Evolutionary conservation across 37 sponge, comb jelly and placozoan genomes (phyloP), one percentile per base, ranked within the genome.

Genomic region (Eunapius fragilis): DNA sequence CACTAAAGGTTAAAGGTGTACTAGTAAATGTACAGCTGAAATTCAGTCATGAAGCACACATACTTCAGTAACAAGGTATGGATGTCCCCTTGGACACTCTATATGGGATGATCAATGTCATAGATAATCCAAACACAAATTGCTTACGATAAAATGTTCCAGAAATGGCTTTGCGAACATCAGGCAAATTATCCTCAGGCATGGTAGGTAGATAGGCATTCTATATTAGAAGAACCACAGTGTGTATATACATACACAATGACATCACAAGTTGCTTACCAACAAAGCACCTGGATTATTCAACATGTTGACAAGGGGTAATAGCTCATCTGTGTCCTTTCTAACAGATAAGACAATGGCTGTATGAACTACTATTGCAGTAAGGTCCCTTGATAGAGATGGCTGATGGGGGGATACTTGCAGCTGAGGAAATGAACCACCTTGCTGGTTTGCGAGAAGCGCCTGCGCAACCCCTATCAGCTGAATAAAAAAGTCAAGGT

Each of bases 1-100:
- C 89, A 89, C 89, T 89, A 31, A n/a, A n/a, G n/a, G n/a, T n/a
- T 27, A 24, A 78, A 9, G 35, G n/a, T 19, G 10, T 77, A 68
- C 0, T 45, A 9, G 4, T 11, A 45, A 45, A 45, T 9, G 7
- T 45, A 9, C 47, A 11, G 9, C 68, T 9, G 11, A 76, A 31
- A 75, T 37, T 47, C n/a, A 68, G 25, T 37, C 25, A 68, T 45
- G 9, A 77, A n/a, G n/a, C n/a, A 25, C 13, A 50, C 80, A 87
- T 50, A 90, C 94, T 70, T 93, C 88, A 45, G 71, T 78, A 30
- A 93, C 81, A 25, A 87, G 84, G 47, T 93, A 93, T 7, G 89
- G 91, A 87, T 94, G 94, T 25, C 94, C 94, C 31, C 75, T 87
- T 22, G 88, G 85, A 76, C 94, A 94, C 50, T 80, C 93, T 88